A percentile compares a stretch with the other conserved stretches of the same genome.
Conservation (phyloP, 2,888 invertebrate species). For the Plutella xylostella region DNA sequence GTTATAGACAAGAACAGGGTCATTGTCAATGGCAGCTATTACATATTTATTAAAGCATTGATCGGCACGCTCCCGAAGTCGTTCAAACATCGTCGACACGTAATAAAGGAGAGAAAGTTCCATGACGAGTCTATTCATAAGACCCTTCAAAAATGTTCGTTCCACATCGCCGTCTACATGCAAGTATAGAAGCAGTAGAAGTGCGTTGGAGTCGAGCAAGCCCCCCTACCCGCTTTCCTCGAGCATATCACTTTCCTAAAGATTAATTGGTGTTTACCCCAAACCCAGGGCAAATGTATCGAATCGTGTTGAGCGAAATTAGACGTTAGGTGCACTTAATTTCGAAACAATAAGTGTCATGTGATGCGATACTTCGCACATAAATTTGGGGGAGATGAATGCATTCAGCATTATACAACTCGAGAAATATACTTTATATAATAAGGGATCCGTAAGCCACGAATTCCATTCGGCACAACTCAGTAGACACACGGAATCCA, state of each 20-base stretch:
- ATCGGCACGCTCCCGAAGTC: not conserved
- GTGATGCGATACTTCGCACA: conserved; percentile 24
- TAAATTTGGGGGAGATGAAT: conserved; percentile 30
- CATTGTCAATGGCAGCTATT: conserved; percentile 5
- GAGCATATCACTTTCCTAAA: conserved; percentile 55
- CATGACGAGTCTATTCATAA: too few relatives aligned
- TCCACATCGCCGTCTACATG: not conserved
- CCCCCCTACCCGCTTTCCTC: conserved; percentile 35
- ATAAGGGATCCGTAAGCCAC: too few relatives aligned
- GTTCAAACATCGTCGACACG: too few relatives aligned
- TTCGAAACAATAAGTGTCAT: conserved; percentile 48
- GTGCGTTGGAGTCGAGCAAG: conserved; percentile 58
- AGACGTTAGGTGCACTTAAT: conserved; percentile 51
- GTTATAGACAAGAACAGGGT: conserved; percentile 3
- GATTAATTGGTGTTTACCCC: conserved; percentile 66
- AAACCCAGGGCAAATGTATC: conserved; percentile 41
- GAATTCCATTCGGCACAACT: conserved; percentile 31
- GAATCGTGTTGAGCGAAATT: conserved; percentile 55
- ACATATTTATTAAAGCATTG: not conserved
- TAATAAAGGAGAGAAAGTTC: too few relatives aligned
- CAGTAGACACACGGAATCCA: conserved; percentile 37
- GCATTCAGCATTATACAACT: too few relatives aligned
- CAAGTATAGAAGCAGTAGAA: conserved; percentile 58
- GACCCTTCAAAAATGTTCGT: too few relatives aligned
- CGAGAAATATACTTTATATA: too few relatives aligned